These are phyloP conservation scores for Galerucella calmariensis DNA, from an alignment of 2,888 invertebrate genomes.

Conservation along the genomic window DNA sequence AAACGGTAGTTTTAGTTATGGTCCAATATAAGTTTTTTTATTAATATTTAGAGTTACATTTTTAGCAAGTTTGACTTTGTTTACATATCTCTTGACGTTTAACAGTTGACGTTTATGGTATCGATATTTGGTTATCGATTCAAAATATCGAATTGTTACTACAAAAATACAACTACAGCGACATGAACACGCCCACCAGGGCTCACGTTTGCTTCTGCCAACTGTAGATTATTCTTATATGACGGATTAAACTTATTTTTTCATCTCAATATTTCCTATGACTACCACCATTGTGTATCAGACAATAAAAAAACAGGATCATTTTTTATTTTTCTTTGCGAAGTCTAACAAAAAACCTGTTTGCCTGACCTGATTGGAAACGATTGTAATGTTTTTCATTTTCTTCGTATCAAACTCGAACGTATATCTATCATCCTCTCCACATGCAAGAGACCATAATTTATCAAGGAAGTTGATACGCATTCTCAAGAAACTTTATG, in stretches of 20 bases:
- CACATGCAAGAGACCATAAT: slow-evolving; percentile 37
- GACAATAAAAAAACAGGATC: slow-evolving; percentile 11
- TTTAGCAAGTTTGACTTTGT: too few species aligned
- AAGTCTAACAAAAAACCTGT: slow-evolving; percentile 14
- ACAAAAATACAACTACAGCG: too few species aligned
- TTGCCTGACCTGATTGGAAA: slow-evolving; percentile 28
- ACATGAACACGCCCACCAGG: too few species aligned
- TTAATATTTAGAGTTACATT: too few species aligned
- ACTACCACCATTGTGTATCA: not conserved
- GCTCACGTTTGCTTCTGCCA: too few species aligned
- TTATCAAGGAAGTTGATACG: slow-evolving; percentile 44
- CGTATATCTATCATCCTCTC: slow-evolving; percentile 36
- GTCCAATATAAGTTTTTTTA: too few species aligned
- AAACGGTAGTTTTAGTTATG: too few species aligned
- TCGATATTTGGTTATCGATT: too few species aligned
- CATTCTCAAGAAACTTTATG: slow-evolving; percentile 39
- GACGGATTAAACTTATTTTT: not conserved
- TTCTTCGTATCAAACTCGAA: slow-evolving; percentile 25
- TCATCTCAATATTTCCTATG: not conserved
- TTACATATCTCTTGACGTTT: too few species aligned
- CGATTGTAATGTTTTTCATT: slow-evolving; percentile 32
- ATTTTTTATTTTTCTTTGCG: slow-evolving; percentile 11
- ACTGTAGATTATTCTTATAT: too few species aligned
- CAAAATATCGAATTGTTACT: too few species aligned
- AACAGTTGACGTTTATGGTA: too few species aligned